Evolutionary conservation across 2,888 invertebrate species (phyloP).

Genomic region (Spodoptera littoralis): DNA sequence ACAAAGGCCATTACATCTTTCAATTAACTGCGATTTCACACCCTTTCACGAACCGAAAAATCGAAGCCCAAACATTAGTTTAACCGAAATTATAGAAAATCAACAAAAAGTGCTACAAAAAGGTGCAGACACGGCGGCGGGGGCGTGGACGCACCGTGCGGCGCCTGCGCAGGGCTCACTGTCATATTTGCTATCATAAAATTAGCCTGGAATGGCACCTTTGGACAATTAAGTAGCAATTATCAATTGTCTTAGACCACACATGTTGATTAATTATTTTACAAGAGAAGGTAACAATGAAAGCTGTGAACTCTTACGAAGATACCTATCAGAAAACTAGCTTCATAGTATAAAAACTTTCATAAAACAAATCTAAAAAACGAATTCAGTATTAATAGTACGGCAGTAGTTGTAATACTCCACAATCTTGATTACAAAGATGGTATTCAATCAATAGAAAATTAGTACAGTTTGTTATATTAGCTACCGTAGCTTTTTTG

Average conservation of each 20-base stretch:
- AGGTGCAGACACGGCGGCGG: slow-evolving; percentile 70
- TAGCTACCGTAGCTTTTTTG: slow-evolving; percentile 79
- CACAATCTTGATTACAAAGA: slow-evolving; percentile 62
- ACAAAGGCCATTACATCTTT: slow-evolving; percentile 85
- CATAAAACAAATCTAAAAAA: slow-evolving; percentile 2
- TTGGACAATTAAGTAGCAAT: too few relatives aligned
- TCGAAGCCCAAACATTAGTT: slow-evolving; percentile 89
- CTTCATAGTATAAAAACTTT: too few relatives aligned
- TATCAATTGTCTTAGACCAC: too few relatives aligned
- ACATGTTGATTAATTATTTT: background rate
- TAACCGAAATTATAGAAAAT: slow-evolving; percentile 86
- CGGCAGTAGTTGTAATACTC: slow-evolving; percentile 40
- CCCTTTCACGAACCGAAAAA: slow-evolving; percentile 89
- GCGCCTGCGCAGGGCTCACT: slow-evolving; percentile 61
- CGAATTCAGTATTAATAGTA: slow-evolving; percentile 1
- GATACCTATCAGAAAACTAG: background rate
- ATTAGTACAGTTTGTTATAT: slow-evolving; percentile 77
- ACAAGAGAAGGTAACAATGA: slow-evolving; percentile 3
- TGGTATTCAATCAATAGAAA: slow-evolving; percentile 76
- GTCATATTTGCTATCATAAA: slow-evolving; percentile 17
- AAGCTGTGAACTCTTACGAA: background rate
- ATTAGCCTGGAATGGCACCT: background rate
- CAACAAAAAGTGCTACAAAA: slow-evolving; percentile 84
- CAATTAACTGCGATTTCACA: slow-evolving; percentile 88
- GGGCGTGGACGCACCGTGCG: slow-evolving; percentile 65